Evolutionary conservation across 1,140 invertebrate species (phyloP).

Genomic region (Zaprionus kolodkinae): DNA sequence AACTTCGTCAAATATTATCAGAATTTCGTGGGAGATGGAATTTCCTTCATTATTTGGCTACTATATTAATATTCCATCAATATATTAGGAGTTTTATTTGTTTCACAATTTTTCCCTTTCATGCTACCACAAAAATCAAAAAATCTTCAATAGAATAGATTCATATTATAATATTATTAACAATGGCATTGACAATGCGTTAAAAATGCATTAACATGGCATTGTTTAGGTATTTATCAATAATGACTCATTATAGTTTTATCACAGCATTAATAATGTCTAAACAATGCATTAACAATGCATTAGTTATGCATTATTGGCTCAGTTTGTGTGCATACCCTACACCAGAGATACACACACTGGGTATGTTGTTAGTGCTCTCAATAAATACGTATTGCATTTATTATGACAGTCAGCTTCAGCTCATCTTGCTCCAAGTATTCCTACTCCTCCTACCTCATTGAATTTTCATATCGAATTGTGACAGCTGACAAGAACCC

Average conservation of each 20-base stretch:
- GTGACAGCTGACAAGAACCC: conserved; percentile 36
- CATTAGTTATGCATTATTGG: background rate
- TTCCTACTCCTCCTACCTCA: background rate
- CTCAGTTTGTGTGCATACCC: background rate
- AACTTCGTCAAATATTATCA: too few species aligned
- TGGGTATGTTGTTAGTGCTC: conserved; percentile 14
- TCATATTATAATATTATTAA: background rate
- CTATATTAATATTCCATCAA: too few species aligned
- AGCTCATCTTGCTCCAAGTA: background rate
- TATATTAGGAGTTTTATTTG: too few species aligned
- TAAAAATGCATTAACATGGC: background rate
- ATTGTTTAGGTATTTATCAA: background rate
- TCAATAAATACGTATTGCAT: conserved; percentile 35
- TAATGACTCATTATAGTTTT: background rate
- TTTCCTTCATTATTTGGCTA: too few species aligned
- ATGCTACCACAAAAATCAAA: too few species aligned
- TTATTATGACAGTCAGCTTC: conserved; percentile 44
- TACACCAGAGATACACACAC: background rate
- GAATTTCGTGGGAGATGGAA: too few species aligned
- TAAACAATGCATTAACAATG: background rate
- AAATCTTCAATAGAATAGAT: too few species aligned
- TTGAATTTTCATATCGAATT: conserved; percentile 37
- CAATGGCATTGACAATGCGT: background rate
- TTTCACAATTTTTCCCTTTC: too few species aligned
- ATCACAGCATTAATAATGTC: background rate